These are phyloP conservation scores for Zaprionus lachaisei DNA, from an alignment of 1,140 invertebrate genomes.

Conservation along the genomic window DNA sequence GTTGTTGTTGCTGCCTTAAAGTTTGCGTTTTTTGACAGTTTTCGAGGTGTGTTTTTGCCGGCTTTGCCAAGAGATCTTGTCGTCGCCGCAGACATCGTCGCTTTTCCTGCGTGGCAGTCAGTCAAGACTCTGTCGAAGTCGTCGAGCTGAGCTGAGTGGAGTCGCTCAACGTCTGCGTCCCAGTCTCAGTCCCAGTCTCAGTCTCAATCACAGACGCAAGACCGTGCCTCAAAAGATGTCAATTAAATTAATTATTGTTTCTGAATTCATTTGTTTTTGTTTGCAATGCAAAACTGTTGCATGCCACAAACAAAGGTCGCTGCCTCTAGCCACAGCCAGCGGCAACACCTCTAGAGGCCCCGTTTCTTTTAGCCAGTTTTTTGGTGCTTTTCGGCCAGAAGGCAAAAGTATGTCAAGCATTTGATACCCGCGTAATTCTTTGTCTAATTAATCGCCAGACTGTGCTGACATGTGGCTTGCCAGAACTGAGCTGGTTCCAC, in stretches of 20 bases:
- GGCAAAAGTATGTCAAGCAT: conserved; percentile 80
- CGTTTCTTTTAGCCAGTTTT: conserved; percentile 50
- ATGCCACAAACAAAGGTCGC: conserved; percentile 68
- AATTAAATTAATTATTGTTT: conserved; percentile 84
- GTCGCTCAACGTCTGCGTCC: conserved; percentile 31
- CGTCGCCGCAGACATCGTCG: conserved; percentile 46
- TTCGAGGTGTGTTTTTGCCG: conserved; percentile 72
- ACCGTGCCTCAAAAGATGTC: conserved; percentile 78
- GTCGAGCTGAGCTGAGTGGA: no score
- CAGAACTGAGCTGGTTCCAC: conserved; percentile 47
- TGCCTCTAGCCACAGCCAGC: conserved; percentile 15
- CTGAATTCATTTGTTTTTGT: conserved; percentile 55
- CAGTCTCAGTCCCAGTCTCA: conserved; percentile 37
- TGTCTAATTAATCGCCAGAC: conserved; percentile 76
- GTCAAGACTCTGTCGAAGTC: conserved; percentile 52
- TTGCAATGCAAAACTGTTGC: conserved; percentile 79
- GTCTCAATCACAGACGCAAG: conserved; percentile 32
- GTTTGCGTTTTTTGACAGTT: conserved; percentile 78
- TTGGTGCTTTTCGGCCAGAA: conserved; percentile 47
- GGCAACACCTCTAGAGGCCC: conserved; percentile 59
- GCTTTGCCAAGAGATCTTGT: conserved; percentile 60
- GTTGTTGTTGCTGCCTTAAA: conserved; percentile 64
- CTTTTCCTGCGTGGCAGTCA: conserved; percentile 81
- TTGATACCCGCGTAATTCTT: conserved; percentile 77
- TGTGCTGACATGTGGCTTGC: conserved; percentile 68